Base-by-base conservation (phyloP, 2,888 invertebrate species). In the Oscheius sp. region DNA sequence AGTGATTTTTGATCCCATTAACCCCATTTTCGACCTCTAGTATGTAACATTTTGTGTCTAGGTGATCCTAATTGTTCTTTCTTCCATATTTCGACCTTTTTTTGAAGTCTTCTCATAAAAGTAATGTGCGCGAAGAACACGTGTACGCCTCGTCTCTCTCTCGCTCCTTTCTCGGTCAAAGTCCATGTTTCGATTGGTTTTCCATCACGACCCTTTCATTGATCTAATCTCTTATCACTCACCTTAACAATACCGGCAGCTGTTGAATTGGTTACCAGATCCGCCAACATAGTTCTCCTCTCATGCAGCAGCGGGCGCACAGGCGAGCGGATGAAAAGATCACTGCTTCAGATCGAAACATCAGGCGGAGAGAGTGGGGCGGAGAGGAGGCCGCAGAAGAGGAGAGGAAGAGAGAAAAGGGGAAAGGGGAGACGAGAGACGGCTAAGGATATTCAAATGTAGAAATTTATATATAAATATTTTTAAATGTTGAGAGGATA, bases 331-430 rank as follows among this genome's bases (percentile, higher is more conserved):
- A 65, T 65, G 65, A 65, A 65, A 65, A 65, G 65, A 65, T 65
- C 65, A 65, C 49, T 50, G 65, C 51, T 38, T 24, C 41, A 36
- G 65, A 65, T 65, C 65, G 65, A 65, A 65, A 65, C 54, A 65
- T 56, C 54, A 65, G 54, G 12, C n/a, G 8, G 50, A 36, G 56
- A 65, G 45, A 54, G 47, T 54, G 44, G 41, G 28, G 59, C 59
- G 59, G 26, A 41, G 22, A 20, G 36, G 50, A n/a, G 65, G 22
- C 14, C 5, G 63, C 49, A 49, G 17, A 63, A 36, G 33, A 24
- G 65, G n/a, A 14, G 33, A 4, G 51, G 51, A 36, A 26, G 17
- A 17, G 49, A 30, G 28, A 24, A 26, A 38, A 26, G 14, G 44
- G 20, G 54, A 44, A 5, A 20, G 65, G 28, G 32, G 32, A 12